Conservation (phyloP, 2,888 invertebrate species). For the Onchidella celtica region DNA sequence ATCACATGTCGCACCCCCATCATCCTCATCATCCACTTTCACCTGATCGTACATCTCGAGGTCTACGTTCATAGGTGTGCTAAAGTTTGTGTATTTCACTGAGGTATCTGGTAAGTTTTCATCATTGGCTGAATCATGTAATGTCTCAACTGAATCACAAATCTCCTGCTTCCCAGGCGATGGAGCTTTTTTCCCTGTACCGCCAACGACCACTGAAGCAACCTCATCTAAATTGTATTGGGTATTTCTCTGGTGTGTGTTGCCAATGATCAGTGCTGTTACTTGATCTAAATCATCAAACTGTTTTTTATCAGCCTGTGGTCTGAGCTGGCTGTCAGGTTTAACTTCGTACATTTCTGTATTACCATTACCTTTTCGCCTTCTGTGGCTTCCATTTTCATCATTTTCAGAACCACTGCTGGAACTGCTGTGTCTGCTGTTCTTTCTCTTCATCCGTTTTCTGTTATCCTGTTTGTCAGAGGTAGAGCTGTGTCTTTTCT, state of each 20-base stretch:
- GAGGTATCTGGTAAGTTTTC: background rate
- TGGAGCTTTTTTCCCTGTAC: background rate
- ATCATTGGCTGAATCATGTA: background rate
- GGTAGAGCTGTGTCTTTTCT: background rate
- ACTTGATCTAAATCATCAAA: background rate
- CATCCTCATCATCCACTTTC: background rate
- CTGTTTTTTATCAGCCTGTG: too few relatives aligned
- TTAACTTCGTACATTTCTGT: background rate
- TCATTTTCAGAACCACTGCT: background rate
- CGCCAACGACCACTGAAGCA: background rate
- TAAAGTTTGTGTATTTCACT: background rate
- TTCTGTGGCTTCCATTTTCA: background rate
- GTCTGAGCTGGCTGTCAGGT: too few relatives aligned
- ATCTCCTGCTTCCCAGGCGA: background rate
- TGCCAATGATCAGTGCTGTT: background rate
- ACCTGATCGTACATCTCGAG: background rate
- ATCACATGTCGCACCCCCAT: background rate
- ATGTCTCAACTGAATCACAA: background rate
- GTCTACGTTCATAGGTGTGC: background rate
- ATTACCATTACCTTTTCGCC: background rate
- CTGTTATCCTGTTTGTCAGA: background rate
- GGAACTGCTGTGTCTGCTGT: background rate
- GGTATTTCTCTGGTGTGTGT: background rate
- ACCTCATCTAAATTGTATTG: conserved; percentile 1
- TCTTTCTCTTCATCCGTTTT: background rate